These are phyloP conservation scores for Macrotrachela quadricornifera DNA, from an alignment of 1,140 invertebrate genomes.

Conservation along the genomic window DNA sequence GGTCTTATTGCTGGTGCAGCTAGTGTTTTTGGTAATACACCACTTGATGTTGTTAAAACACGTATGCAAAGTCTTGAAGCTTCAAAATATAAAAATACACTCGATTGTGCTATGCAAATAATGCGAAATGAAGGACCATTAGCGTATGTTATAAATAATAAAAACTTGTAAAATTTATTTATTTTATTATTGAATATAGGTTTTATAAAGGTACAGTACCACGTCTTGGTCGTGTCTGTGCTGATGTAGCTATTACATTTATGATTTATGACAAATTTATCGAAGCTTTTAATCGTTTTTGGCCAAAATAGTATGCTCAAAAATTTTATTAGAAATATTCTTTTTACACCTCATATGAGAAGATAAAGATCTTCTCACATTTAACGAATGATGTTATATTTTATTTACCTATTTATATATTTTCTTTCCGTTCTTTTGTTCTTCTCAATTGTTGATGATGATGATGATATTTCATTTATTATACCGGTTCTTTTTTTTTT, in stretches of 20 bases:
- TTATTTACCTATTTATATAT: no score
- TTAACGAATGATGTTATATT: no score
- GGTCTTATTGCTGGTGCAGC: constrained; percentile 77
- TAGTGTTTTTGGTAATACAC: constrained; percentile 90
- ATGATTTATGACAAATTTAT: constrained; percentile 83
- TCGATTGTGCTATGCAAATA: constrained; percentile 71
- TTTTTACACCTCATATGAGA: no score
- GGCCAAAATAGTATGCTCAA: constrained; percentile 33
- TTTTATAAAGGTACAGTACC: constrained; percentile 99
- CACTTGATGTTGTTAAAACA: constrained; percentile 92
- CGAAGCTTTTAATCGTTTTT: constrained; percentile 61
- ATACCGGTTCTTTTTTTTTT: no score
- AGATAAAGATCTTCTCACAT: no score
- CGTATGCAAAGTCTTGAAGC: constrained; percentile 94
- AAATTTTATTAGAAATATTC: no score
- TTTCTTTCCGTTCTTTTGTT: no score
- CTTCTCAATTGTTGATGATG: no score
- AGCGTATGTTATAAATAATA: constrained; percentile 41
- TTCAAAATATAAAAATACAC: constrained; percentile 74
- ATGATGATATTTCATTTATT: no score
- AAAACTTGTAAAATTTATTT: background rate
- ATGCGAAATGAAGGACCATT: constrained; percentile 70
- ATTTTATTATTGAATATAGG: constrained; percentile 21
- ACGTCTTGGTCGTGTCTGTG: constrained; percentile 73
- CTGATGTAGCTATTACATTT: constrained; percentile 86